Evolutionary conservation across 2,888 invertebrate genomes (phyloP), one percentile per base, ranked within the genome.

Genomic region (Vandiemenella viatica): DNA sequence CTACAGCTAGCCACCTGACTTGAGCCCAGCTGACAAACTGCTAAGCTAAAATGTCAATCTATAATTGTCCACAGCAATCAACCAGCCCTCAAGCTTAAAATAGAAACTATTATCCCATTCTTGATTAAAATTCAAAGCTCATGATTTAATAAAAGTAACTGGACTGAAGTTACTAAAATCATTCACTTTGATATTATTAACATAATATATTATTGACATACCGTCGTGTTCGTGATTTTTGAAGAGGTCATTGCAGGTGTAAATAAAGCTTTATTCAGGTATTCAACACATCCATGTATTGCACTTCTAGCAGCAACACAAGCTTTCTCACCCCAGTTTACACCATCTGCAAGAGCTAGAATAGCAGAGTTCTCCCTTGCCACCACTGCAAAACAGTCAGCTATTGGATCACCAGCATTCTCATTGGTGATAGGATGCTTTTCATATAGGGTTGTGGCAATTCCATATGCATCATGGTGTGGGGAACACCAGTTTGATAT

Each of bases 291-390:
- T 20, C 88, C 90, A 60, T 88, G 85, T 15, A 90, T 76, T 1
- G 89, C 90, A 50, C 87, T 85, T 55, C 85, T 74, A n/a, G 87
- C 86, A 15, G 88, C 88, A 56, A 86, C 67, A 50, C 83, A 77
- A 18, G 89, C 84, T 59, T 86, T 86, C 62, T 86, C 83, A 65
- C 90, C 90, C 90, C 90, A 91, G 67, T 91, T 90, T 2, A 90
- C 90, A 19, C 90, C 90, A 68, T 90, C 90, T 3, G 89, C 90
- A 50, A 91, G 73, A 13, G 83, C 82, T 64, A 90, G 69, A 50
- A 88, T 73, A 15, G 83, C 80, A 53, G 79, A 82, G 67, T 88
- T 83, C n/a, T 72, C 71, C 45, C 79, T 68, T 4, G 76, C 74
- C 32, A 79, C 80, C 52, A 90, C 70, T 1, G 83, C 89, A 67